A percentile compares a stretch with the other conserved stretches of the same genome.
These are phyloP conservation scores for Drosophila lacertosa DNA, from an alignment of 1,140 invertebrate genomes.

Conservation along the genomic window DNA sequence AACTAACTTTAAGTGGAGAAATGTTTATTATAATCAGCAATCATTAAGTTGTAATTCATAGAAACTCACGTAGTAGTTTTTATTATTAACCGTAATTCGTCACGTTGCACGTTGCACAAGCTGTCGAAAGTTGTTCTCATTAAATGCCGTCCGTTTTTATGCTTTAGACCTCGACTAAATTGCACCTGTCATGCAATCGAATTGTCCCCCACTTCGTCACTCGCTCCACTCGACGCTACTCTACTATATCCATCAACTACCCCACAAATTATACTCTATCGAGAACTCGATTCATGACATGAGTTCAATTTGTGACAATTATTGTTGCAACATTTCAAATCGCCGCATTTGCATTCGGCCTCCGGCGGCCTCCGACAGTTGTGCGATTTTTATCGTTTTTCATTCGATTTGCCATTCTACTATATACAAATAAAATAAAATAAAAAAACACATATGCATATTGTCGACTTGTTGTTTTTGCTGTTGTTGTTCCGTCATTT, in stretches of 20 bases:
- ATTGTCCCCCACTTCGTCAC: neutral
- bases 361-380: constrained; percentile 42
- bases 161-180: constrained; percentile 52
- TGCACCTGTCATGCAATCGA: constrained; percentile 53
- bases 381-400: constrained; percentile 55
- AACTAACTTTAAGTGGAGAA: neutral
- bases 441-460: constrained; percentile 31
- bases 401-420: constrained; percentile 35
- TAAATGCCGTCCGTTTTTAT: constrained; percentile 44
- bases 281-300: constrained; percentile 48
- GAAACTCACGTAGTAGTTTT: neutral
- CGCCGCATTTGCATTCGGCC: constrained; percentile 52
- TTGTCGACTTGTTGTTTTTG: constrained; percentile 9
- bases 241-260: constrained; percentile 11
- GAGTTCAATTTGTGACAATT: constrained; percentile 64
- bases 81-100: constrained; percentile 24
- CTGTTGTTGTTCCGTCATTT: constrained; percentile 1
- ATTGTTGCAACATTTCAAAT: constrained; percentile 63
- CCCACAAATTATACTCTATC: constrained; percentile 7
- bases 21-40: no score
- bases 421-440: no score
- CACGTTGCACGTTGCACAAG: constrained; percentile 24
- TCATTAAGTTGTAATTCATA: no score
- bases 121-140: constrained; percentile 46
- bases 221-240: neutral